Conservation (phyloP, 1,140 invertebrate genomes). For the Formica exsecta region DNA sequence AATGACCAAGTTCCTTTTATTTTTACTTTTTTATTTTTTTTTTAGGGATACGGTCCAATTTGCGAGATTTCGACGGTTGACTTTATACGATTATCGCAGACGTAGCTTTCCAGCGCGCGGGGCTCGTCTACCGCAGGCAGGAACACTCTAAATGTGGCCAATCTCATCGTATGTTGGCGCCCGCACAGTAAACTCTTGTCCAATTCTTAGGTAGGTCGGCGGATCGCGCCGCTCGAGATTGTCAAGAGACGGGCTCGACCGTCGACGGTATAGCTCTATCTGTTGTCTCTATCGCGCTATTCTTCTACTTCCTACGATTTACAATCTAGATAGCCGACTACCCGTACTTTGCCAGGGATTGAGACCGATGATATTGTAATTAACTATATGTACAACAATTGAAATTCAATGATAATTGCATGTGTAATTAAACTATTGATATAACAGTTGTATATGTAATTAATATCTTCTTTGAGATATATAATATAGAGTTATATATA, state of each 20-base stretch:
- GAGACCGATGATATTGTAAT: constrained; percentile 18
- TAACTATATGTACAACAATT: neutral
- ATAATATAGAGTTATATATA: too few species aligned
- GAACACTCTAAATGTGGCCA: constrained; percentile 81
- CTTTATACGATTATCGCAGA: constrained; percentile 23
- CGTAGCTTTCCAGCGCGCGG: constrained; percentile 68
- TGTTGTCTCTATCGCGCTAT: constrained; percentile 80
- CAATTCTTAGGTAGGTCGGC: constrained; percentile 84
- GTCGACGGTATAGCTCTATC: constrained; percentile 81
- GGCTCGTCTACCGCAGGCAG: constrained; percentile 67
- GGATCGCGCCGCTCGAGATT: constrained; percentile 65
- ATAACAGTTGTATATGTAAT: neutral
- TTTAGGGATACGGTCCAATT: neutral
- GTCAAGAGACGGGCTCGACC: constrained; percentile 66
- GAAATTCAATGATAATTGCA: neutral
- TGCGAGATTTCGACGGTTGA: neutral
- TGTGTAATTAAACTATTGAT: neutral
- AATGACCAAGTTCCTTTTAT: neutral
- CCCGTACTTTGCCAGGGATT: constrained; percentile 7
- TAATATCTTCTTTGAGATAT: neutral
- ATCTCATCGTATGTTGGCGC: constrained; percentile 83
- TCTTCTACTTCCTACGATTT: constrained; percentile 74
- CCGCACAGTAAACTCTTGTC: constrained; percentile 86
- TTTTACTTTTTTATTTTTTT: too few species aligned
- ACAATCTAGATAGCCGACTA: constrained; percentile 46